A percentile compares a stretch with the other conserved stretches of the same genome.
phyloP scores from a whole-genome alignment of 2,888 invertebrate species.

The Gandaritis pyraliata region DNA sequence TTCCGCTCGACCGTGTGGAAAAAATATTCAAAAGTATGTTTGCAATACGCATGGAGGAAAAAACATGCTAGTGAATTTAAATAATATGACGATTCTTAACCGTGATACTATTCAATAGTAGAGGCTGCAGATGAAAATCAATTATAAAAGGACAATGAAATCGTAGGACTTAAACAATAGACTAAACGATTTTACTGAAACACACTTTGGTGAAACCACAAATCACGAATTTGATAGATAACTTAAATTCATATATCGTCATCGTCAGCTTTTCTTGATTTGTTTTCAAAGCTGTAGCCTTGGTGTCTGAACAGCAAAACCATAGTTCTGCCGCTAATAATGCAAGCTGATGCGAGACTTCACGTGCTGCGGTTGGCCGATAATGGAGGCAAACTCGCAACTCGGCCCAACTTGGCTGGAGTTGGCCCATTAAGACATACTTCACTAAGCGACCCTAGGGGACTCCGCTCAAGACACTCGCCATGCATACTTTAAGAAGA shows the following conservation, averaged over 20 bases:
- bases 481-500: constrained; percentile 40
- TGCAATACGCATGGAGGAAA: constrained; percentile 1
- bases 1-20: constrained; percentile 65
- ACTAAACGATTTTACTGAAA: not conserved
- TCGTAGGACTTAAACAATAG: not conserved
- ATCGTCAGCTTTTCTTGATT: too few species aligned
- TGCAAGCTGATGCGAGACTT: constrained; percentile 19
- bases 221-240: too few species aligned
- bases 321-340: constrained; percentile 25
- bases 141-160: not conserved
- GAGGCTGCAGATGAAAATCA: not conserved
- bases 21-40: constrained; percentile 52
- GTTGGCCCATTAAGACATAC: constrained; percentile 57
- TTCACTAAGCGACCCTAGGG: constrained; percentile 44
- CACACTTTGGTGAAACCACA: too few species aligned
- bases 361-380: constrained; percentile 39
- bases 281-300: not conserved
- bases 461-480: constrained; percentile 37
- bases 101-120: not conserved
- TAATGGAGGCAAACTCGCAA: constrained; percentile 50
- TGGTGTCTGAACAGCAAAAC: constrained; percentile 26
- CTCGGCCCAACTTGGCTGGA: constrained; percentile 35
- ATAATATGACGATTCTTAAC: not conserved
- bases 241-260: too few species aligned
- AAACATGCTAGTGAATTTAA: constrained; percentile 6